Base-by-base conservation (phyloP, 2,113 vertebrate genomes). In the Centropus unirufus region DNA sequence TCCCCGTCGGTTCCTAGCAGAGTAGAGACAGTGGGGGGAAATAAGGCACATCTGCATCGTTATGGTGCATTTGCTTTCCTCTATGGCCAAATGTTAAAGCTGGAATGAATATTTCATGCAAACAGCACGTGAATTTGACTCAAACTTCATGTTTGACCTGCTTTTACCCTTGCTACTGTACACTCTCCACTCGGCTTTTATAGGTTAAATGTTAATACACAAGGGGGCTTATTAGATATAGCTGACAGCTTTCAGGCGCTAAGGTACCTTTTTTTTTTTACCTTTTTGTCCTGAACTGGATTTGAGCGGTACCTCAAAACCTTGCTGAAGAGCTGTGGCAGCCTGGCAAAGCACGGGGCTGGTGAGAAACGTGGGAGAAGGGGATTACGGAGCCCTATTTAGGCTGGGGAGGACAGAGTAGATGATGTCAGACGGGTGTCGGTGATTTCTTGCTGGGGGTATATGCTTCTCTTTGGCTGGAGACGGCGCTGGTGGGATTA, bases 31-130 rank as follows among this genome's bases (percentile, higher is more conserved):
- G 34, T 17, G 27, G n/a, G 81, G 81, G 55, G 12, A 70, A 83
- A 40, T 61, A n/a, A 93, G 82, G 68, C 79, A 52, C 47, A 67
- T 78, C 88, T 89, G 79, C 61, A 44, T 80, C 12, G 11, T 70
- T 74, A 54, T 1, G 3, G 52, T 54, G 62, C 57, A 3, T 57
- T 86, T 59, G 10, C 76, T 68, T 85, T 77, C 57, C 44, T 74
- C 88, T 78, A 11, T 58, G 64, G 63, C 61, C n/a, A 44, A 70
- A 73, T 27, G 79, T 80, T 93, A 63, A 83, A 59, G 27, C 85
- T 54, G 44, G 57, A 61, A 86, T 94, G 47, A 93, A 93, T 96
- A 96, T 95, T 96, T 94, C 58, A 96, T 95, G 85, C 40, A 39
- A 90, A 81, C 57, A 61, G 88, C 52, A 12, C 5, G 2, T 0